Evolutionary conservation across 2,888 invertebrate species (phyloP), one percentile per base, ranked within the genome.

Genomic region (Isotomurus palustris): DNA sequence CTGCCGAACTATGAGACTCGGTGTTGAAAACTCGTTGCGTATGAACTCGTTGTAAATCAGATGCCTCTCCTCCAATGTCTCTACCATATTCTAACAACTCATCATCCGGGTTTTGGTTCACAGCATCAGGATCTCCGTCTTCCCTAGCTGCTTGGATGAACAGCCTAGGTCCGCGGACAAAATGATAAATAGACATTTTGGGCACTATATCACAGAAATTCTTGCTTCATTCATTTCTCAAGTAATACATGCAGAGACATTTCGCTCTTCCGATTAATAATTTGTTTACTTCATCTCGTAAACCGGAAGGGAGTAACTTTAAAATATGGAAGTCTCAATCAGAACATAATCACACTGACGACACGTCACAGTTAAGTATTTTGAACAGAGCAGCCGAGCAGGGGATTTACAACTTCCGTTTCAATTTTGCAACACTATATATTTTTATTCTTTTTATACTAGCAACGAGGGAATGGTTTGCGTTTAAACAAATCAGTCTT

Each of bases 1-100:
- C 79, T 63, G 88, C 88, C 27, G 72, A 70, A 29, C 89, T 90
- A 72, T 88, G 79, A 74, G 90, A 85, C 80, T 89, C 88, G 72
- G 90, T 89, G 74, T 88, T 86, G 73, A 90, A 78, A 71, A 85
- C 82, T 74, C 89, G 86, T 76, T 87, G 87, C 72, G 88, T 88
- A 73, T 86, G 85, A 75, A 90, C 83, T 74, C 87, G 86, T 76
- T 86, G 86, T 73, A 88, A 79, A 73, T 79, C 64, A 2, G 51
- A 43, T 17, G 38, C 58, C 12, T 79, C 82, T 73, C 64, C 64
- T 25, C 64, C 76, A 77, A 73, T 75, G 77, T 77, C 76, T 80
- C 78, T 76, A 79, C 72, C 77, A 80, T 72, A 77, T 80, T 70
- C 67, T 17, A 74, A 75, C 80, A 74, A 78, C 81, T 75, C 71